phyloP scores from a whole-genome alignment of 2,797 vertebrate genomes.

The Halcyon leucocephala region DNA sequence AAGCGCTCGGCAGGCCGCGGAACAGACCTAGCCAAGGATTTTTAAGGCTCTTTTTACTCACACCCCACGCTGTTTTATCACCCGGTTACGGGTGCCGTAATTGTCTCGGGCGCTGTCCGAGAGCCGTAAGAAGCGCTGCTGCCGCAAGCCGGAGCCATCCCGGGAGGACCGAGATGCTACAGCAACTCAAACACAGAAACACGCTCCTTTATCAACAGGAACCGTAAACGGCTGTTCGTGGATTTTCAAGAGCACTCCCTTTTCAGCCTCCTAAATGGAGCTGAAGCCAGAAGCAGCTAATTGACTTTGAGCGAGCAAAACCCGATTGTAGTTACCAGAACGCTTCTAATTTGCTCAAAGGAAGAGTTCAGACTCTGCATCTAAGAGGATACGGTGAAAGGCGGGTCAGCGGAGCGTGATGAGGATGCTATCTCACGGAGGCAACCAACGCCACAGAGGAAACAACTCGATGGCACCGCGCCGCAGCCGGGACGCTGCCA shows the following conservation, averaged over 20 bases:
- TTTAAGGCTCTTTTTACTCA: background rate
- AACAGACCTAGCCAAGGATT: background rate
- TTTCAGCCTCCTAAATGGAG: background rate
- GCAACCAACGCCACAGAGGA: background rate
- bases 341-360: constrained; percentile 31
- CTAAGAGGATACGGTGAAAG: background rate
- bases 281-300: constrained; percentile 38
- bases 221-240: background rate
- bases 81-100: background rate
- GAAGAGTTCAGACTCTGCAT: background rate
- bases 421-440: background rate
- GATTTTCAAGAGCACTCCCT: background rate
- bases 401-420: background rate
- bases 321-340: background rate
- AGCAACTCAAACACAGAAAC: background rate
- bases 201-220: background rate
- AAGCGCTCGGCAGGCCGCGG: background rate
- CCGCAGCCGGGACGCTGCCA: accelerated
- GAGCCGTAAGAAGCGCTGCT: background rate
- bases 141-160: background rate
- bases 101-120: background rate
- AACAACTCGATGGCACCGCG: accelerated
- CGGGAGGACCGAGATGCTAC: background rate
- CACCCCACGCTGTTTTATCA: background rate
- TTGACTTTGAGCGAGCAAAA: background rate